These are phyloP conservation scores for Trachelus tabidus DNA, from an alignment of 2,888 invertebrate genomes.

Conservation along the genomic window DNA sequence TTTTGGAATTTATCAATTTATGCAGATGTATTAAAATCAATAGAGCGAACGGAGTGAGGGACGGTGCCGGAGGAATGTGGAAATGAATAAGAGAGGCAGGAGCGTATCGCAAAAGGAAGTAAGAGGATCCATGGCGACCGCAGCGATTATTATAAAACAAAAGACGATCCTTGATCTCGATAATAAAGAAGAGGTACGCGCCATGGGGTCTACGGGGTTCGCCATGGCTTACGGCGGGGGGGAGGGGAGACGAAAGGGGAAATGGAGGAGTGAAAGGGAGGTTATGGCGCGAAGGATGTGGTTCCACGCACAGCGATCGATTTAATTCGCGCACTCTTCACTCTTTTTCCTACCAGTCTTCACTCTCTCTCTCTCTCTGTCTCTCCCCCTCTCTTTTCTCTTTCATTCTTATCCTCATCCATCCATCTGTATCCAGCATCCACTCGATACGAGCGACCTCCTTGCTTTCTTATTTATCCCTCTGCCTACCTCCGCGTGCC, in stretches of 20 bases:
- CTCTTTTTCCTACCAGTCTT: conserved; percentile 43
- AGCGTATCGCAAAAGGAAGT: conserved; percentile 38
- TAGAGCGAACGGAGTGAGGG: background rate
- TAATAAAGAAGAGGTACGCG: conserved; percentile 61
- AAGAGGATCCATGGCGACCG: conserved; percentile 44
- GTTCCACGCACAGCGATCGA: conserved; percentile 65
- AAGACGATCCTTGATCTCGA: conserved; percentile 60
- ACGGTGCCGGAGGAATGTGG: conserved; percentile 27
- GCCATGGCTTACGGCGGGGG: conserved; percentile 9
- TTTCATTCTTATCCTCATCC: conserved; percentile 11
- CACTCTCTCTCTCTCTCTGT: conserved; percentile 16
- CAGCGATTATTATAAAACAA: conserved; percentile 64
- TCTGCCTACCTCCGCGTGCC: conserved; percentile 27
- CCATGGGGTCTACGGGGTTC: conserved; percentile 18
- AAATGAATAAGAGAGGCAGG: conserved; percentile 25
- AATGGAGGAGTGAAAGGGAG: conserved; percentile 44
- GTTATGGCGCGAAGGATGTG: conserved; percentile 60
- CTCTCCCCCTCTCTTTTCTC: conserved; percentile 18
- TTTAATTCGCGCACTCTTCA: conserved; percentile 62
- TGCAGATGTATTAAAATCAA: background rate
- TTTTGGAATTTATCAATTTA: background rate
- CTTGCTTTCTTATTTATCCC: conserved; percentile 47
- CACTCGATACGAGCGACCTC: conserved; percentile 25
- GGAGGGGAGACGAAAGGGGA: conserved; percentile 33
- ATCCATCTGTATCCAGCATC: conserved; percentile 13